Base-by-base conservation (phyloP, 1,140 invertebrate species). In the Lepidostoma basale region DNA sequence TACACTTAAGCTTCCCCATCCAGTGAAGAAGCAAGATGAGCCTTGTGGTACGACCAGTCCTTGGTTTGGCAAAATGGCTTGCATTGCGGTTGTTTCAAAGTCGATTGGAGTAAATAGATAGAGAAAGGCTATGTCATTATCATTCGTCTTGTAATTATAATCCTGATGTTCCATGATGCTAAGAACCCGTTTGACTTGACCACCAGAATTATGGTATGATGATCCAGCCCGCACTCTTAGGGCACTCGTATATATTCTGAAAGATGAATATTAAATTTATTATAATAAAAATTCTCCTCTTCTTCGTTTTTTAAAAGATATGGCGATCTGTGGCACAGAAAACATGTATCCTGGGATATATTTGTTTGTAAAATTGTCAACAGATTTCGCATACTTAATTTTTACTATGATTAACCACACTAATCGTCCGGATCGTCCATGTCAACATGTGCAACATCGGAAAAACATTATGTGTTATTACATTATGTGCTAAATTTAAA, bases 1-100 rank as follows among this genome's bases (percentile, higher is more conserved):
- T 72, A 83, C 81, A 8, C 76, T 72, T 56, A 74, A 75, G 8
- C 67, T 72, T 22, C 81, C 81, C 74, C 76, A 83, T 60, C 81
- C 81, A 28, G 81, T 78, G 6, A 83, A 78, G 9, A 78, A 23
- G 3, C 79, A 80, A 62, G 74, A 68, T 9, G 74, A 73, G 6
- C 76, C 77, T 28, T 54, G 64, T 8, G 74, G 72, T n/a, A 82
- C 47, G 1, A 26, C 22, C 9, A 69, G 49, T 62, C 70, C 67
- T 25, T 71, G 20, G 3, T 62, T 54, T 5, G 79, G 75, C 28
- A 80, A 70, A 49, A 58, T 26, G 14, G 79, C 62, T 8, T 75
- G 54, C 23, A 64, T 66, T 0, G 80, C 75, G 40, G 44, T 73
- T 25, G 63, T 8, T 14, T 74, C 70, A 18, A 79, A 79, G 0